Base-by-base conservation (phyloP, 2,888 invertebrate genomes). In the Hecatera dysodea region DNA sequence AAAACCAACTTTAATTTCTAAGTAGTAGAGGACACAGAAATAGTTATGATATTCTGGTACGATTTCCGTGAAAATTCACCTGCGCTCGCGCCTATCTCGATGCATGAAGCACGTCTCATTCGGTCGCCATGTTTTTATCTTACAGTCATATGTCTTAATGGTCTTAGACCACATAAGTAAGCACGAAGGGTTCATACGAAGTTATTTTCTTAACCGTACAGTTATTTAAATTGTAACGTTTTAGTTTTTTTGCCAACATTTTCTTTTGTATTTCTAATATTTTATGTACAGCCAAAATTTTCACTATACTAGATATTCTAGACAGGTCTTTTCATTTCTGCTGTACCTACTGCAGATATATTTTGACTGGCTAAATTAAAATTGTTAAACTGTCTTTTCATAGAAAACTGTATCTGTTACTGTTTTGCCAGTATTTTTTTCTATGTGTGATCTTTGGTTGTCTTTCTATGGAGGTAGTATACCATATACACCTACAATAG, bases 91-190 rank as follows among this genome's bases (percentile, higher is more conserved):
- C 86, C 87, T 93, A 93, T 94, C 94, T 89, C 91, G 94, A 94
- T 94, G 90, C 90, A 92, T 92, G 92, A 89, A 93, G 93, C 94
- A 95, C 94, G 95, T 94, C 92, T 90, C 89, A 86, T 89, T 89
- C 87, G 88, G 90, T 91, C 91, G 89, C 89, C 86, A 85, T 81
- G 89, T 82, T 82, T 77, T 92, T 93, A 93, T 94, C 94, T 90
- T 81, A 68, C 84, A 88, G 89, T 87, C 89, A 89, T 89, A 89
- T 85, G 90, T 90, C 91, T 92, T 95, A 95, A 94, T 95, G 93
- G 93, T 88, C 88, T 84, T 82, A 88, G 92, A 91, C 91, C 93
- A 92, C 91, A 92, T 92, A 88, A 90, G 91, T 86, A 81, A 89
- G 87, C 91, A 91, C 92, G 91, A 89, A 88, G 88, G 87, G 86